phyloP scores from a whole-genome alignment of 2,797 vertebrate species.

The Orestias chungarensis region DNA sequence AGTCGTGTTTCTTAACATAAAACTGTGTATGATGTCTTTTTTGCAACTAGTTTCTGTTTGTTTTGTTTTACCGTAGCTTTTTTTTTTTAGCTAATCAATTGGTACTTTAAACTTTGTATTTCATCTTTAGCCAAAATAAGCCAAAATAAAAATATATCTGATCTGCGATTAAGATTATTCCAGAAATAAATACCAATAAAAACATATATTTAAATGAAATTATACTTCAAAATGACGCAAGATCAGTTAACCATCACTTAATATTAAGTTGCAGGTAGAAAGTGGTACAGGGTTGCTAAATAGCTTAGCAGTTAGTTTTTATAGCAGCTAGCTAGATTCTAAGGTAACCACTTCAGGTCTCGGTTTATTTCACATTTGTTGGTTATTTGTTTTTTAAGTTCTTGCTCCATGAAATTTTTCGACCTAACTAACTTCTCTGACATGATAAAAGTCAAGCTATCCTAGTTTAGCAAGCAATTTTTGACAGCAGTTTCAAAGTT shows the following conservation, averaged over 20 bases:
- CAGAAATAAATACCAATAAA: background rate
- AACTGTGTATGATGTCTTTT: background rate
- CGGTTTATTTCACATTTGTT: background rate
- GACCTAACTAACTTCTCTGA: background rate
- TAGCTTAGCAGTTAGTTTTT: background rate
- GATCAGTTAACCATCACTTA: background rate
- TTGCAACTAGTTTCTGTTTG: background rate
- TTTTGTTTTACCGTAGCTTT: background rate
- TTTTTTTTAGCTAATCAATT: constrained; percentile 5
- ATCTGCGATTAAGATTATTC: background rate
- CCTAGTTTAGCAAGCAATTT: background rate
- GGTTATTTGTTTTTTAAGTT: background rate
- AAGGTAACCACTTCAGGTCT: background rate
- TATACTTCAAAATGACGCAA: background rate
- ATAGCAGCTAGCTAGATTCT: constrained; percentile 1
- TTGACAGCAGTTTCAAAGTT: background rate
- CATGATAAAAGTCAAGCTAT: background rate
- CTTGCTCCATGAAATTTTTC: background rate
- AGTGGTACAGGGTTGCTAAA: background rate
- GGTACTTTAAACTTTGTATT: background rate
- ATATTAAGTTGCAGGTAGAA: background rate
- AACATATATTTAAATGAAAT: background rate
- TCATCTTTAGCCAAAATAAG: background rate
- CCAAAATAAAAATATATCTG: background rate
- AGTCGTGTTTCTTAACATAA: constrained; percentile 4